Evolutionary conservation across 2,113 vertebrate genomes (phyloP).

Genomic region (Apodemus speciosus): DNA sequence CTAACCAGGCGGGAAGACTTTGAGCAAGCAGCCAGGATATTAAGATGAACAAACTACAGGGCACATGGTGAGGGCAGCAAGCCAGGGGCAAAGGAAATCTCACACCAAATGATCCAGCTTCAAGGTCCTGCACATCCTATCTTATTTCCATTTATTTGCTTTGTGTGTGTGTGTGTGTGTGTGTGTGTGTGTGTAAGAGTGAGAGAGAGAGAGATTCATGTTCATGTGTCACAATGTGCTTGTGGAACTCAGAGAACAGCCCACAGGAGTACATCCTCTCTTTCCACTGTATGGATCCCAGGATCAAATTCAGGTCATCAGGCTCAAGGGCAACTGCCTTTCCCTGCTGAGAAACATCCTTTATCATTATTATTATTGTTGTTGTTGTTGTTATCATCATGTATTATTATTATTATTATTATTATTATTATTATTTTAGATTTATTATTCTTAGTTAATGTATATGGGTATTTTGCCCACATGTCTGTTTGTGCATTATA

Average conservation of each 20-base stretch:
- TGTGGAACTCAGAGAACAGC: not conserved
- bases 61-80: not conserved
- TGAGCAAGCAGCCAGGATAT: not conserved
- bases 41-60: not conserved
- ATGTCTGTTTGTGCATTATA: not conserved
- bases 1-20: not conserved
- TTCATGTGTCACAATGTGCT: not conserved
- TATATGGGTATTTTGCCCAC: not conserved
- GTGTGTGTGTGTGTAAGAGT: not conserved
- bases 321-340: not conserved
- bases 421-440: not conserved
- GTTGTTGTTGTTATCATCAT: not conserved
- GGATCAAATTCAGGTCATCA: not conserved
- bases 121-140: too few species aligned
- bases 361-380: too few species aligned
- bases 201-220: not conserved
- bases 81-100: not conserved
- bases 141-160: not conserved
- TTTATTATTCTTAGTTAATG: not conserved
- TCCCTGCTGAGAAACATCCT: too few species aligned
- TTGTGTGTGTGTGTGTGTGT: not conserved
- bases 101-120: not conserved
- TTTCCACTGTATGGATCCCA: not conserved
- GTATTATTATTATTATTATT: too few species aligned
- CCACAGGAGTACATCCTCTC: not conserved